Base-by-base conservation (phyloP, 2,113 vertebrate species). In the Engraulis encrasicolus region DNA sequence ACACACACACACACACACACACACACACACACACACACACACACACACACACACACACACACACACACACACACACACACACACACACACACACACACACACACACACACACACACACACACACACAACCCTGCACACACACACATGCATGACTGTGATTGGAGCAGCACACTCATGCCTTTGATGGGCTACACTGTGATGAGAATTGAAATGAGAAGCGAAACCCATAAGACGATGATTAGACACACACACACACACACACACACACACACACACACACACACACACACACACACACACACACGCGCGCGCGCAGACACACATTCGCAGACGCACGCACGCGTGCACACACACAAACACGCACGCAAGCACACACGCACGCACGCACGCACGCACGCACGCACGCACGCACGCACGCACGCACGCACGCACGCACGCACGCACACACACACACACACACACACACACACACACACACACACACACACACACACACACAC, bases 211-310 rank as follows among this genome's bases (percentile, higher is more conserved):
- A 45, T 45, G 40, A 45, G 40, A 45, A 45, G 40, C 9, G 9
- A n/a, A n/a, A n/a, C n/a, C n/a, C n/a, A n/a, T n/a, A n/a, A n/a
- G n/a, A n/a, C n/a, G n/a, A n/a, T n/a, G 40, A 45, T 45, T 80
- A 74, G 80, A 40, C 71, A 34, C 78, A 61, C 79, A 79, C 79
- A 71, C 77, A 84, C 79, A 82, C 12, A 27, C 5, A 23, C 27
- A 34, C 20, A 7, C 0, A 12, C 23, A 50, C 83, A 49, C 45
- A 66, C 77, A 48, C 49, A 34, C 50, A 11, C 79, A 71, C 40
- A 78, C 78, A 54, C 54, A 78, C 37, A 12, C 78, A 80, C 37
- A 23, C 37, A 82, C 83, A 71, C 31, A 71, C 79, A 78, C 6
- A 78, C 74, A 78, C 45, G 50, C 15, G 31, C 34, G 20, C 12